phyloP scores from a whole-genome alignment of 2,888 invertebrate species.

The Hofmannophila pseudospretella region DNA sequence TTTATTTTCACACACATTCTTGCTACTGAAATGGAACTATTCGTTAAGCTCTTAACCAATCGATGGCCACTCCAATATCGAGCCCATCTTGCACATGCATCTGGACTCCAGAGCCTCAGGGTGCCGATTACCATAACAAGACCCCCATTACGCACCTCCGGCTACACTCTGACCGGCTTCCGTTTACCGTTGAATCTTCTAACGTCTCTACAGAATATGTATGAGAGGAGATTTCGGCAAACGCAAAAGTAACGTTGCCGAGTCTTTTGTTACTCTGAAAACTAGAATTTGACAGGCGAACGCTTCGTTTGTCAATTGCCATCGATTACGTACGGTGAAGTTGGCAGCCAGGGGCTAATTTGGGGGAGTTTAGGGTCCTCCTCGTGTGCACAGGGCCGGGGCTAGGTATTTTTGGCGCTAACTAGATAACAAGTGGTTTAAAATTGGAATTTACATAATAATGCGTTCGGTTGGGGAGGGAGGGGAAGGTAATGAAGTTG shows the following conservation, averaged over 20 bases:
- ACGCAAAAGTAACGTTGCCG: slow-evolving; percentile 21
- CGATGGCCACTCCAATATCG: slow-evolving; percentile 50
- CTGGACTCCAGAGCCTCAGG: slow-evolving; percentile 51
- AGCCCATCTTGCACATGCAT: slow-evolving; percentile 35
- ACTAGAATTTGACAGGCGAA: slow-evolving; percentile 76
- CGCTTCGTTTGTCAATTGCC: slow-evolving; percentile 76
- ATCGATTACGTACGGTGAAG: slow-evolving; percentile 69
- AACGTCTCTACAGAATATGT: not conserved
- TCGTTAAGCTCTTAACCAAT: slow-evolving; percentile 22
- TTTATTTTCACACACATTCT: no score
- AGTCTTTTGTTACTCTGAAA: slow-evolving; percentile 55
- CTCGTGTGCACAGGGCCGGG: not conserved
- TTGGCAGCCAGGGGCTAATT: slow-evolving; percentile 67
- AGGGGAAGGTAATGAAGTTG: slow-evolving; percentile 34
- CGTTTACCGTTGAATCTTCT: slow-evolving; percentile 6
- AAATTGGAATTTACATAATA: slow-evolving; percentile 77
- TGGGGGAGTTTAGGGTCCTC: slow-evolving; percentile 28
- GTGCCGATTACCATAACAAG: slow-evolving; percentile 73
- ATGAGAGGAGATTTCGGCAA: not conserved
- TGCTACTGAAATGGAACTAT: no score
- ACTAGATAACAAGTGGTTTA: slow-evolving; percentile 78
- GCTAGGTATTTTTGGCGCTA: slow-evolving; percentile 73
- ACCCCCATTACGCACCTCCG: slow-evolving; percentile 67
- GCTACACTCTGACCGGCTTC: slow-evolving; percentile 27
- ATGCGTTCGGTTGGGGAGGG: slow-evolving; percentile 41